phyloP scores from a whole-genome alignment of 2,113 vertebrate species.

The Fulica atra region DNA sequence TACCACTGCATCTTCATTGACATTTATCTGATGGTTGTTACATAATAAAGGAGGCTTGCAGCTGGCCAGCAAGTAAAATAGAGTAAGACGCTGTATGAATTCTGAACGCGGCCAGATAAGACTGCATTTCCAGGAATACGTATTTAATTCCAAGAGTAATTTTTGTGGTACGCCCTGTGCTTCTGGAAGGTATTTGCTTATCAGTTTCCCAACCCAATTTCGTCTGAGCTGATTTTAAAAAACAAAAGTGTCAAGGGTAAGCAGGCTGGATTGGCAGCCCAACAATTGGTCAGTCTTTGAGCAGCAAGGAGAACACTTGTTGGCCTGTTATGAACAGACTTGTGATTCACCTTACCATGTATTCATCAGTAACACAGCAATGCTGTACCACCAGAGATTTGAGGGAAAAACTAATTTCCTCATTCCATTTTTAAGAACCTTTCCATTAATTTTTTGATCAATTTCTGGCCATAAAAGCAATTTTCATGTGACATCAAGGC shows the following conservation, averaged over 20 bases:
- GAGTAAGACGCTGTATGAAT: background rate
- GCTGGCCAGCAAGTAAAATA: background rate
- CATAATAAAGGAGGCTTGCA: background rate
- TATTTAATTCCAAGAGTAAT: background rate
- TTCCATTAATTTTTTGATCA: background rate
- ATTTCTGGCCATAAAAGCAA: background rate
- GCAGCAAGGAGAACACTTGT: background rate
- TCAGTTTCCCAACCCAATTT: background rate
- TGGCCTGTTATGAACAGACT: background rate
- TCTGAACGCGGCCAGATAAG: background rate
- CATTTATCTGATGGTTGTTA: background rate
- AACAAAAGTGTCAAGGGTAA: background rate
- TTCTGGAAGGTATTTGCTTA: background rate
- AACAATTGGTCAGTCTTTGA: background rate
- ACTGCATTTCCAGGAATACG: background rate
- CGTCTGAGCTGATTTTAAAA: background rate
- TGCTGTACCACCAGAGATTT: background rate
- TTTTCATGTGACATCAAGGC: background rate
- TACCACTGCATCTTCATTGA: background rate
- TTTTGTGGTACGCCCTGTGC: background rate
- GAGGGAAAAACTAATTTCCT: background rate
- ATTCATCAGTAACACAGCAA: background rate
- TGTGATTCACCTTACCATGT: background rate
- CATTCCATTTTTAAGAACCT: background rate
- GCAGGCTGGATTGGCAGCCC: background rate